Evolutionary conservation across 2,888 invertebrate genomes (phyloP).

Genomic region (Cyclophora albipunctata): DNA sequence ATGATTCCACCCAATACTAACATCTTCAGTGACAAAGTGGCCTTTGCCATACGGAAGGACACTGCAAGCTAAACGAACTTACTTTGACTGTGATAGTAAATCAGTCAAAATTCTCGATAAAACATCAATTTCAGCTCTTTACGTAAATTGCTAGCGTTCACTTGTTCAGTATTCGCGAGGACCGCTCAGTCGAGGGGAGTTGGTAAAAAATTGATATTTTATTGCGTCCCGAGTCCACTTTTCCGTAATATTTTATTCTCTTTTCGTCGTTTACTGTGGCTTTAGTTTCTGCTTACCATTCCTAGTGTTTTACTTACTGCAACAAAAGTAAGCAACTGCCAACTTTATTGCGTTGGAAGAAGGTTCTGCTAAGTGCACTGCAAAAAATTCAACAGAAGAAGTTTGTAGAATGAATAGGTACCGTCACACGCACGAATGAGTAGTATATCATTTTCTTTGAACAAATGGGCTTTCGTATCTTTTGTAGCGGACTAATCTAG

Average conservation of each 20-base stretch:
- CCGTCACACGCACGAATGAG: constrained; percentile 64
- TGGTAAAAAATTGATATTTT: constrained; percentile 70
- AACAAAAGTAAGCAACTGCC: constrained; percentile 9
- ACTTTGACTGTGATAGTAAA: not conserved
- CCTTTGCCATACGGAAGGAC: too few relatives aligned
- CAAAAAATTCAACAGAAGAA: constrained; percentile 13
- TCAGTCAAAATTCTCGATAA: not conserved
- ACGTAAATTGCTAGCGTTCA: constrained; percentile 7
- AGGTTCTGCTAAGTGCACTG: constrained; percentile 10
- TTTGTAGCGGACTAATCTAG: constrained; percentile 61
- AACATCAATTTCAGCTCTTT: not conserved
- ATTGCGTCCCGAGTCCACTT: constrained; percentile 65
- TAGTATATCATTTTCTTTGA: constrained; percentile 68
- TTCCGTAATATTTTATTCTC: constrained; percentile 66
- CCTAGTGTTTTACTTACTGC: constrained; percentile 6
- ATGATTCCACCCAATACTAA: too few relatives aligned
- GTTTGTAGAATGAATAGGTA: constrained; percentile 37
- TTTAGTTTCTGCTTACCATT: constrained; percentile 29
- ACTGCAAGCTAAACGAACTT: too few relatives aligned
- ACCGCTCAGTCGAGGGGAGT: constrained; percentile 35
- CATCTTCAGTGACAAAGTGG: too few relatives aligned
- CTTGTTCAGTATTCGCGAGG: constrained; percentile 29
- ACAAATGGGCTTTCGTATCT: constrained; percentile 60
- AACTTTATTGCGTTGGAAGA: constrained; percentile 22
- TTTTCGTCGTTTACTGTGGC: constrained; percentile 43